phyloP scores from a whole-genome alignment of 2,797 vertebrate species.

The Chrosomus eos region DNA sequence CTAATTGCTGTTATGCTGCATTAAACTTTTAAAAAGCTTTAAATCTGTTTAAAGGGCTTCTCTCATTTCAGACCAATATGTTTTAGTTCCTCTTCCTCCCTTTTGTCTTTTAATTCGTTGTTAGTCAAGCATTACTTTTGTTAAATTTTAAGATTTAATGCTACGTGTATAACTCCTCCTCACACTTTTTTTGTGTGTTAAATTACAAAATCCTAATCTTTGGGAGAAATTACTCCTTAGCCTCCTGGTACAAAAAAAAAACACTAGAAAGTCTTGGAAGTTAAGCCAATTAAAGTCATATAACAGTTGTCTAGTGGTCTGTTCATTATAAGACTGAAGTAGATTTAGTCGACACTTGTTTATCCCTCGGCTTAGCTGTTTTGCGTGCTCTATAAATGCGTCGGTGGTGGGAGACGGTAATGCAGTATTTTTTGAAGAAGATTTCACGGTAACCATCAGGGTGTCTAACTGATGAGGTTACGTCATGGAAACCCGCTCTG shows the following conservation, averaged over 20 bases:
- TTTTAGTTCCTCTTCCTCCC: background rate
- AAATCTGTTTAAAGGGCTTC: background rate
- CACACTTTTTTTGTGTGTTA: too few relatives aligned
- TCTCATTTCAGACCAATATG: background rate
- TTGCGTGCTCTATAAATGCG: slow-evolving; percentile 6
- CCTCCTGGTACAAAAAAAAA: background rate
- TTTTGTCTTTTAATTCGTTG: background rate
- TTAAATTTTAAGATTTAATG: background rate
- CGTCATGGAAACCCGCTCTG: slow-evolving; percentile 49
- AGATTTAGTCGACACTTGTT: slow-evolving; percentile 19
- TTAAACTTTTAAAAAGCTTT: background rate
- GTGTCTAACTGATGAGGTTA: slow-evolving; percentile 27
- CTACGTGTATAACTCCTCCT: background rate
- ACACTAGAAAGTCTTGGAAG: background rate
- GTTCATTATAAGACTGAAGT: slow-evolving; percentile 13
- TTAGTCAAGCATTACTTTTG: background rate
- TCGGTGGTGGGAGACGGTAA: background rate
- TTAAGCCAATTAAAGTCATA: slow-evolving; percentile 37
- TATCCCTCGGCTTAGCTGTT: slow-evolving; percentile 5
- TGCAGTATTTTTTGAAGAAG: background rate
- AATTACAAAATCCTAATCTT: background rate
- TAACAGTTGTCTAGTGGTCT: slow-evolving; percentile 11
- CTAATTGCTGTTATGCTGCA: background rate
- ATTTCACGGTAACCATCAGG: background rate
- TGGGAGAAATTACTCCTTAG: background rate